Base-by-base conservation (phyloP, 2,113 vertebrate species). In the Bos javanicus region DNA sequence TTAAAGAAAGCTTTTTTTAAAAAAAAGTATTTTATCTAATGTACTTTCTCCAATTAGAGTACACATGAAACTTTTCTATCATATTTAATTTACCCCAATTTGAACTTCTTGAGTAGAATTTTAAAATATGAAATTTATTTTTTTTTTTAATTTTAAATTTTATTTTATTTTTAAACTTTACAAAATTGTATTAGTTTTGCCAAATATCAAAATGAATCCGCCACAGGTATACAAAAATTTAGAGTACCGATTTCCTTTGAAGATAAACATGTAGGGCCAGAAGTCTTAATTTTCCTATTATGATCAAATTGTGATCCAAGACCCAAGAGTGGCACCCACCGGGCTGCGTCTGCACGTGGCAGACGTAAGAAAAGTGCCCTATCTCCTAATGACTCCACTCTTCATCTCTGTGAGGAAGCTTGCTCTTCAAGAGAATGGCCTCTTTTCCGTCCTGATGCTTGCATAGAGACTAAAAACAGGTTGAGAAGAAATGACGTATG, bases 1-100 rank as follows among this genome's bases (percentile, higher is more conserved):
- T 36, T 86, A 74, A 4, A 59, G 59, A 67, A 39, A 33, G 19
- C 50, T 71, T 15, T 48, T 62, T 62, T 30, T 59, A 13, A 43
- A 89, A 62, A 9, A 9, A 71, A 71, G 64, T 36, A 4, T 57
- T 60, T 82, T 23, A 82, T 54, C 15, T 36, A 87, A 48, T 62
- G 11, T 17, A 78, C 14, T 81, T 92, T 88, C 30, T 78, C 57
- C 21, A 50, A 74, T 95, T 95, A 87, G 26, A 62, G 48, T 33
- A 78, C 9, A 5, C 7, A 28, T 46, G 21, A 21, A 87, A 21
- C 15, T 83, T 84, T 50, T 78, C 80, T 95, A 21, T 92, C 2
- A 16, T 86, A 67, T 8, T 67, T 93, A 36, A 92, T 33, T 82
- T 93, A 43, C 14, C 23, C 3, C 33, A 36, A 30, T 14, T 30